Evolutionary conservation across 2,888 invertebrate species (phyloP).

Genomic region (Drosophila pseudotakahashii): DNA sequence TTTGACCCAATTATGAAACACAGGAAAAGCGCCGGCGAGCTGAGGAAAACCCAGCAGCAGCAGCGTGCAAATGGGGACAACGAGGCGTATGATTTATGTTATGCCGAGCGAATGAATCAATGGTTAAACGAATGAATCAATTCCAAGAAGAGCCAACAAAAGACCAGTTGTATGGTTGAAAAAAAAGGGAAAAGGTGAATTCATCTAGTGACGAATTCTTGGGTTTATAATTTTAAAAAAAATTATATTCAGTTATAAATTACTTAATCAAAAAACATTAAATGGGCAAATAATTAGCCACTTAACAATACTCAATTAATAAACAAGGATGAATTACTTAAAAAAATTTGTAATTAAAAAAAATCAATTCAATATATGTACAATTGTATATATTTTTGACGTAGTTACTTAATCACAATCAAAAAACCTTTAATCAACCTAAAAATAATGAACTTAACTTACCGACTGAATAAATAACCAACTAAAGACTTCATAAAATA

Average conservation of each 20-base stretch:
- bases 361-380: neutral
- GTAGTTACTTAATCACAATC: neutral
- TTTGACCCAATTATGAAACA: constrained; percentile 30
- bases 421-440: neutral
- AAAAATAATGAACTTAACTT: neutral
- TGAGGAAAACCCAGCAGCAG: constrained; percentile 1
- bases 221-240: too few species aligned
- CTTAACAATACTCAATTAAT: neutral
- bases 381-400: too few species aligned
- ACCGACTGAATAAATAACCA: constrained; percentile 2
- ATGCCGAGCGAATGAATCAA: constrained; percentile 3
- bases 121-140: constrained; percentile 10
- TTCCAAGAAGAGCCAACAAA: neutral
- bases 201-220: neutral
- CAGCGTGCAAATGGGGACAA: constrained; percentile 5
- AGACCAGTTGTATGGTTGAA: neutral
- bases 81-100: constrained; percentile 11
- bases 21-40: constrained; percentile 4
- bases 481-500: constrained; percentile 4
- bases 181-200: neutral
- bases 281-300: neutral
- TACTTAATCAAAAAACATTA: neutral
- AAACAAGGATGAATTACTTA: neutral
- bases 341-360: neutral
- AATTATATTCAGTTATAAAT: neutral